Base-by-base conservation (phyloP, 2,888 invertebrate genomes). In the Cordylochernes scorpioides region DNA sequence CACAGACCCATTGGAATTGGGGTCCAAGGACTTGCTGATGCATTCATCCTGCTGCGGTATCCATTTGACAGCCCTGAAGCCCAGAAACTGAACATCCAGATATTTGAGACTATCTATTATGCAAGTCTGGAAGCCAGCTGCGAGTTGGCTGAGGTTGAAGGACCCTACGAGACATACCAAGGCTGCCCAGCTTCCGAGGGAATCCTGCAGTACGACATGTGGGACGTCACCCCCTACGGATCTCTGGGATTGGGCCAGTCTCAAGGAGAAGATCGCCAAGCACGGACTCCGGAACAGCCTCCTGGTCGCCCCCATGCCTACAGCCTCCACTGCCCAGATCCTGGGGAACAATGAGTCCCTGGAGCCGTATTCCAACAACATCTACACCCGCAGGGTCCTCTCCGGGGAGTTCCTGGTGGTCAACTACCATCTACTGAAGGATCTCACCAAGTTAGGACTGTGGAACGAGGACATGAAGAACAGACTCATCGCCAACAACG, bases 381-480 rank as follows among this genome's bases (percentile, higher is more conserved):
- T 97, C 44, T 97, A 94, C 54, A 71, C 74, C 13, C 60, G 94
- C 16, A 2, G 15, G 5, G 12, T 9, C 15, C 25, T 15, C 8
- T n/a, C 24, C 15, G 24, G 12, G 12, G n/a, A 10, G 16, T 26
- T 18, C 22, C 7, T n/a, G 10, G 67, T 88, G 13, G 86, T 97
- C 0, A 97, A 97, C 53, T 84, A 84, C 42, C 91, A 97, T 55
- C 59, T 97, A 36, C 53, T 97, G 22, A 70, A 71, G 45, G 94
- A 97, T 57, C 59, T 97, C 35, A 84, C 84, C 0, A 80, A 86
- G 40, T 58, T 65, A 15, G 72, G 73, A 39, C 55, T 97, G 24
- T 97, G 94, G 97, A 70, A 72, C 52, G 82, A 86, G 30, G 68
- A 77, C 18, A 78, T 91, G 75, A 91, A 91, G 53, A 86, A 86